A percentile compares a stretch with the other conserved stretches of the same genome.
Conservation (phyloP, 2,113 vertebrate species). For the Emydura subglobosa region DNA sequence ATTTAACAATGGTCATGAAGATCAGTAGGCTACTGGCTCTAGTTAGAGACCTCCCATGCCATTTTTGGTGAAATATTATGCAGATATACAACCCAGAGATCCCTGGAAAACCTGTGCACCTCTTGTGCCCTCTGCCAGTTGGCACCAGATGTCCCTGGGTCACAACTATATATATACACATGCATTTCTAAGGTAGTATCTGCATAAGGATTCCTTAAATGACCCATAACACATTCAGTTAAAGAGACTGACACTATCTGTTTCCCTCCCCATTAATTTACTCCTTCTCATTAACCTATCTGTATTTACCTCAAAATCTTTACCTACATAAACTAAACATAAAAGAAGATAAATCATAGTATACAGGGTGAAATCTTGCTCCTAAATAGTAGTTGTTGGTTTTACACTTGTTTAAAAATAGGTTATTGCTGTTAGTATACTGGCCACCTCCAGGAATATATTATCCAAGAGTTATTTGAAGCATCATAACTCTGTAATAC, state of each 20-base stretch:
- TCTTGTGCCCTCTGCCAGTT: not conserved
- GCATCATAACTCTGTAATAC: not conserved
- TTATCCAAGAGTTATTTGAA: fast-evolving
- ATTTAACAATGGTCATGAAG: too few species aligned
- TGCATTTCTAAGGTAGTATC: slow-evolving; percentile 24
- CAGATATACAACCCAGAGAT: not conserved
- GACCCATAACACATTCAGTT: slow-evolving; percentile 11
- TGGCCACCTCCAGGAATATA: not conserved
- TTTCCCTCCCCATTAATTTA: slow-evolving; percentile 9
- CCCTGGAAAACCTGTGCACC: not conserved
- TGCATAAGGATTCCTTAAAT: slow-evolving; percentile 12
- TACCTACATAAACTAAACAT: not conserved
- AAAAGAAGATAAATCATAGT: not conserved
- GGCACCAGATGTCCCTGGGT: not conserved
- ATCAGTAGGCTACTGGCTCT: too few species aligned
- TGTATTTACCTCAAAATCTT: not conserved
- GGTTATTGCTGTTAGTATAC: too few species aligned
- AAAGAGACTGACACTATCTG: not conserved
- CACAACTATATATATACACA: not conserved
- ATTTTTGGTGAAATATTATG: not conserved
- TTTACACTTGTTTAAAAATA: too few species aligned
- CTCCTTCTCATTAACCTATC: not conserved
- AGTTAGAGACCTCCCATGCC: not conserved
- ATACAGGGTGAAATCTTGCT: not conserved
- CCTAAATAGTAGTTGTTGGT: too few species aligned